Evolutionary conservation across 37 sponge, comb jelly and placozoan species (phyloP), one percentile per base, ranked within the genome.

Genomic region (Crambe crambe): DNA sequence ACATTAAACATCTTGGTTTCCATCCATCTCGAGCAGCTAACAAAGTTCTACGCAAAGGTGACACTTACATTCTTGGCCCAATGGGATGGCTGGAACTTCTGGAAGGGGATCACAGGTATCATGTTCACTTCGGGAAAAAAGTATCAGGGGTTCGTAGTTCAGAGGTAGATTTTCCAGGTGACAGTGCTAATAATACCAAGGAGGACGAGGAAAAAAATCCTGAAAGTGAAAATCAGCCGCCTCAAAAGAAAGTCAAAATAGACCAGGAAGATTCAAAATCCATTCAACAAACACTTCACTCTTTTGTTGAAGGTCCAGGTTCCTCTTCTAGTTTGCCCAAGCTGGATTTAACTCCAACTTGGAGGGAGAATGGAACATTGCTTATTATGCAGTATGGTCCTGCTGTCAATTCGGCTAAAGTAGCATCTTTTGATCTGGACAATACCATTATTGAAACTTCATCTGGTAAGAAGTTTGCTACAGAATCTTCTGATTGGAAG

Each of bases 361-460:
- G 87, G 73, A 34, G 30, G 20, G 57, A 78, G 42, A 38, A 22
- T 3, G 84, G 56, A 30, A 64, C 79, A 2, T 17, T 87, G 62
- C 29, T 87, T 23, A 47, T 87, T 5, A n/a, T 75, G 23, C 35
- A 30, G 20, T 76, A 82, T 76, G 88, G 82, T 20, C 54, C 47
- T 25, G 56, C 35, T 2, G 22, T 56, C 26, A 36, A 60, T 34
- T 73, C 79, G 0, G 20, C 37, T 3, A 72, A 73, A 58, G 59
- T 94, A 27, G 92, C 95, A 23, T 61, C 80, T 6, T 97, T 94
- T 73, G 98, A 97, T 79, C 58, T 97, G 29, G 98, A 97, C 61
- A 73, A 83, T 54, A 97, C 98, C 21, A 43, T 97, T 8, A 94
- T 97, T 23, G 78, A 85, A 12, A 97, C 98, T 4, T 70, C 75